phyloP scores from a whole-genome alignment of 2,888 invertebrate species.

The Matsumyia berberina region DNA sequence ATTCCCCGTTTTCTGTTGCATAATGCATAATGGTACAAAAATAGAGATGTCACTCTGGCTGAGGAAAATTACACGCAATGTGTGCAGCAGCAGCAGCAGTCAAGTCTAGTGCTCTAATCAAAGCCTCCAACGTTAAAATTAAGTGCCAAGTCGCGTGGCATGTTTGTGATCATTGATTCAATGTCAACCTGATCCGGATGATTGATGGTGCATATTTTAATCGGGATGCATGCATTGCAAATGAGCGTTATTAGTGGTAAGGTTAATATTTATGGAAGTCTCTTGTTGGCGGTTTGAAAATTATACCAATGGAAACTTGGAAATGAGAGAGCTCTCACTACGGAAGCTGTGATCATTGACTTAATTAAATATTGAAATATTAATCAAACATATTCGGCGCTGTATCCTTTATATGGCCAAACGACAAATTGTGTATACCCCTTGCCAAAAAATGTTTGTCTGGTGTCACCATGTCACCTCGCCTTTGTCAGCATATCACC shows the following conservation, averaged over 20 bases:
- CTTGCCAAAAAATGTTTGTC: no score
- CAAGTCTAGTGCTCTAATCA: constrained; percentile 57
- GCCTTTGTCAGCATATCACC: no score
- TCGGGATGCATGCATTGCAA: constrained; percentile 24
- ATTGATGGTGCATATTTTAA: constrained; percentile 13
- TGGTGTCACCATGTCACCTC: no score
- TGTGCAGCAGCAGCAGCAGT: constrained; percentile 19
- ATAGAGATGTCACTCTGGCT: constrained; percentile 10
- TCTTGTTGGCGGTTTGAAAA: background rate
- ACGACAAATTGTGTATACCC: no score
- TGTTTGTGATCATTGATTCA: constrained; percentile 32
- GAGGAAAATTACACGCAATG: constrained; percentile 49
- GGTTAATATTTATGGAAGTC: background rate
- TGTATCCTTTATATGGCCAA: no score
- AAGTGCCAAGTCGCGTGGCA: constrained; percentile 38
- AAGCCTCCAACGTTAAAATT: constrained; percentile 31
- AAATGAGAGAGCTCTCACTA: no score
- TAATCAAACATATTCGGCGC: no score
- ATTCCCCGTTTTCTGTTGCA: constrained; percentile 25
- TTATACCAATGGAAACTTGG: background rate
- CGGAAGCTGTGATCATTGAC: no score
- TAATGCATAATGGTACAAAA: background rate
- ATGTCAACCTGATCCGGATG: constrained; percentile 37
- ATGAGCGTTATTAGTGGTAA: constrained; percentile 10
- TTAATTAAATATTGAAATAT: no score